Conservation (phyloP, 53 echinoderm and acorn worm genomes). For the Antedon mediterranea region DNA sequence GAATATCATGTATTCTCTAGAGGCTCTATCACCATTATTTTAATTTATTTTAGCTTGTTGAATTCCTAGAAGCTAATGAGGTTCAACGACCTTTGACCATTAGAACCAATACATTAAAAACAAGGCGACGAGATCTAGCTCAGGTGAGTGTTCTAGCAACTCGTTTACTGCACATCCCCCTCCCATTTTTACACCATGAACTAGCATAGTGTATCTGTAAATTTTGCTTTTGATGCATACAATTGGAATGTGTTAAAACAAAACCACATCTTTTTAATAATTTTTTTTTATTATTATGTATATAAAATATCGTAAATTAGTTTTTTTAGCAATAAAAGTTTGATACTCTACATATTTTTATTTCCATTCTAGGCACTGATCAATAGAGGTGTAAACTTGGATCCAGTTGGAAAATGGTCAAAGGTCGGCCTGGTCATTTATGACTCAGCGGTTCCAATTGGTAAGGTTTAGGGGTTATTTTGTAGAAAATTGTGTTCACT, state of each 20-base stretch:
- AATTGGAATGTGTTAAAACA: too few species aligned
- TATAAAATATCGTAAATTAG: too few species aligned
- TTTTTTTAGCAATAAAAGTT: too few species aligned
- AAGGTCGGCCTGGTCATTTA: constrained; percentile 91
- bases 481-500: too few species aligned
- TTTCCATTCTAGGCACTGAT: constrained; percentile 58
- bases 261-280: too few species aligned
- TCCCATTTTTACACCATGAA: too few species aligned
- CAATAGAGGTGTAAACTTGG: constrained; percentile 93
- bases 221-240: too few species aligned
- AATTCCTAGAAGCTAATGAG: constrained; percentile 94
- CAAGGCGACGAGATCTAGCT: constrained; percentile 81
- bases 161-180: too few species aligned
- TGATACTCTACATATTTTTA: background rate
- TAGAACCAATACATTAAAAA: constrained; percentile 86
- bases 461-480: constrained; percentile 22
- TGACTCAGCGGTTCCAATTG: constrained; percentile 80
- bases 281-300: too few species aligned
- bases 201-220: too few species aligned
- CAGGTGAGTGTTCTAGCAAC: constrained; percentile 63
- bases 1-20: too few species aligned
- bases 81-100: constrained; percentile 82
- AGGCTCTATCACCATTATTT: background rate
- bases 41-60: constrained; percentile 40
- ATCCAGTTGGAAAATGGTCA: constrained; percentile 91